phyloP scores from a whole-genome alignment of 2,113 vertebrate genomes.

The Lipophrys pholis region DNA sequence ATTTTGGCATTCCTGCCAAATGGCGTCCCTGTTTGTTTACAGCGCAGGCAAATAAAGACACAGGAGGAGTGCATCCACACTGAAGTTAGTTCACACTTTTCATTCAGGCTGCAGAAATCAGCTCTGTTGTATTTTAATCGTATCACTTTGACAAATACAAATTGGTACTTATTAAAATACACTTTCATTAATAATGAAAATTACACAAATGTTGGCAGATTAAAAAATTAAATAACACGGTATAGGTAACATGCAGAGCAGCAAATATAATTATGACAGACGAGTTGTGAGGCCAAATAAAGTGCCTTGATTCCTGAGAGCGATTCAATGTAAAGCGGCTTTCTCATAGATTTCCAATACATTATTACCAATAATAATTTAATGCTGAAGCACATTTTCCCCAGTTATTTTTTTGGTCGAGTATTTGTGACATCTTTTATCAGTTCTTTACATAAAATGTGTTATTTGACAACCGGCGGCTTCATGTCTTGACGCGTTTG shows the following conservation, averaged over 20 bases:
- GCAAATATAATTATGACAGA: neutral
- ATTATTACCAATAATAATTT: neutral
- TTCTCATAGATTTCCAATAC: neutral
- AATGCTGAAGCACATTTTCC: slow-evolving; percentile 1
- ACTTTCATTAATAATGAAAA: neutral
- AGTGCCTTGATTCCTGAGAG: neutral
- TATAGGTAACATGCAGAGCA: too few relatives aligned
- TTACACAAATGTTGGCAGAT: neutral
- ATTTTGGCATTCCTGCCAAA: slow-evolving; percentile 29
- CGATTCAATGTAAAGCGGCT: neutral
- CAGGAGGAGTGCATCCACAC: neutral
- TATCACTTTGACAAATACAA: neutral
- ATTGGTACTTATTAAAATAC: neutral
- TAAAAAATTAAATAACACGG: too few relatives aligned
- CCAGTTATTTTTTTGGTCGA: neutral
- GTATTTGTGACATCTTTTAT: neutral
- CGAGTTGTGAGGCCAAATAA: neutral
- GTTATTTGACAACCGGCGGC: neutral
- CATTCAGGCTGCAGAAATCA: too few relatives aligned
- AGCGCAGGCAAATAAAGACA: neutral
- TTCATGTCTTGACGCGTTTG: slow-evolving; percentile 87
- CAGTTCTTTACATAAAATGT: neutral
- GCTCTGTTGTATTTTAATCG: too few relatives aligned
- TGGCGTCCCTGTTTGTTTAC: slow-evolving; percentile 9
- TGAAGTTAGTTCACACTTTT: neutral